Evolutionary conservation across 2,888 invertebrate species (phyloP).

Genomic region (Serripes groenlandicus): DNA sequence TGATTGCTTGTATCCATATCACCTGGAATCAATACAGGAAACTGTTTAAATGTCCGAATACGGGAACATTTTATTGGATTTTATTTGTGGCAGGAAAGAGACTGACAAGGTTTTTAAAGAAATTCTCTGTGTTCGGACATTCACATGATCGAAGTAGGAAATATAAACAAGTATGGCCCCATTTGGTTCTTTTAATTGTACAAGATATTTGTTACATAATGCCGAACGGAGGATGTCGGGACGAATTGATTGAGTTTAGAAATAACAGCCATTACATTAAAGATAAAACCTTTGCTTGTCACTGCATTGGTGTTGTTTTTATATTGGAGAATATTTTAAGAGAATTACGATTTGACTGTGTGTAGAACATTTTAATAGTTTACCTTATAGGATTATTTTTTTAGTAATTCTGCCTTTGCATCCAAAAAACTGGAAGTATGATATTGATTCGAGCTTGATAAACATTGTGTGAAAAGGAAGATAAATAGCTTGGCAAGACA

Average conservation of each 20-base stretch:
- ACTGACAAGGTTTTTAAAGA: too few relatives aligned
- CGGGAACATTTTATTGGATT: constrained; percentile 20
- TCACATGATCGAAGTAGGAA: not conserved
- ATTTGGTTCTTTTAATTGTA: not conserved
- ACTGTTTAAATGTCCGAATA: constrained; percentile 22
- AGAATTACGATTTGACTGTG: too few relatives aligned
- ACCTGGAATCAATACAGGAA: constrained; percentile 19
- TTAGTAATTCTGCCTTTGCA: too few relatives aligned
- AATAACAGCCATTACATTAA: not conserved
- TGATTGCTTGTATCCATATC: constrained; percentile 6
- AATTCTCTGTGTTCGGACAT: constrained; percentile 15
- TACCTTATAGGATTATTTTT: too few relatives aligned
- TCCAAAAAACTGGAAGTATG: too few relatives aligned
- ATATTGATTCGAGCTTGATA: too few relatives aligned
- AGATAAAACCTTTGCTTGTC: too few relatives aligned
- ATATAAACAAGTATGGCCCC: not conserved
- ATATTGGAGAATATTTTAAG: too few relatives aligned
- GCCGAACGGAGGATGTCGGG: not conserved
- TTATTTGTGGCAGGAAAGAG: constrained; percentile 15
- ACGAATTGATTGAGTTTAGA: not conserved
- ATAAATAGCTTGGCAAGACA: too few relatives aligned
- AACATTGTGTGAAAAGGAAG: too few relatives aligned
- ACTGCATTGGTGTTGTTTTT: too few relatives aligned
- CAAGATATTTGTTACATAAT: not conserved
- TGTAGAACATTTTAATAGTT: too few relatives aligned